Evolutionary conservation across 2,888 invertebrate species (phyloP), one percentile per base, ranked within the genome.

Genomic region (Caenorhabditis wallacei): DNA sequence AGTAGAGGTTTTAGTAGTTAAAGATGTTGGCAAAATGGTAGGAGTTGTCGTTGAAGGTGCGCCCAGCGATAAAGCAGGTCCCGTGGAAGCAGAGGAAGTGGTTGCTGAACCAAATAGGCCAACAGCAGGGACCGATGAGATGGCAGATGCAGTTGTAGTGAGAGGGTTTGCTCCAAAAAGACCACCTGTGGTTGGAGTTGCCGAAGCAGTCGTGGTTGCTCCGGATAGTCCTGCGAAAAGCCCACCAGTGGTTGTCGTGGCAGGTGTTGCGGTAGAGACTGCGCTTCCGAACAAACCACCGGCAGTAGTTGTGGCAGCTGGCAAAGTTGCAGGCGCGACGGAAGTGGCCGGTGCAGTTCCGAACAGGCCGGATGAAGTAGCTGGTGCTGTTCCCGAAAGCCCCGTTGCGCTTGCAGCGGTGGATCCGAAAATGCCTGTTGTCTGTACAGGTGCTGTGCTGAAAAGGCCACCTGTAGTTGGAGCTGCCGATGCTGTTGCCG

Each of bases 321-420:
- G 40, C 16, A 16, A 10, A 40, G 13, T 11, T 10, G 40, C 40
- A 40, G 40, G 13, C 11, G 46, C 30, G 0, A 48, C 11, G 3
- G 63, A 0, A 2, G 51, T 24, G n/a, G 26, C 59, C 11, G 66
- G 18, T 2, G 40, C n/a, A 11, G 22, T 7, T 40, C 80, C 59
- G 26, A 76, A 68, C 1, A 76, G 24, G 10, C n/a, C n/a, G 13
- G 80, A 11, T 22, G 64, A 2, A 30, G 72, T 20, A 2, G 72
- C 8, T 26, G 80, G 1, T 8, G 80, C 18, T 20, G 57, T 37
- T n/a, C n/a, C n/a, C n/a, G n/a, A n/a, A n/a, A n/a, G n/a, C n/a
- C n/a, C n/a, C n/a, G n/a, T n/a, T n/a, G n/a, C n/a, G n/a, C n/a
- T n/a, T n/a, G n/a, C n/a, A n/a, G n/a, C n/a, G n/a, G n/a, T n/a